Evolutionary conservation across 1,140 invertebrate species (phyloP), one percentile per base, ranked within the genome.

Genomic region (Parasteatoda tepidariorum): DNA sequence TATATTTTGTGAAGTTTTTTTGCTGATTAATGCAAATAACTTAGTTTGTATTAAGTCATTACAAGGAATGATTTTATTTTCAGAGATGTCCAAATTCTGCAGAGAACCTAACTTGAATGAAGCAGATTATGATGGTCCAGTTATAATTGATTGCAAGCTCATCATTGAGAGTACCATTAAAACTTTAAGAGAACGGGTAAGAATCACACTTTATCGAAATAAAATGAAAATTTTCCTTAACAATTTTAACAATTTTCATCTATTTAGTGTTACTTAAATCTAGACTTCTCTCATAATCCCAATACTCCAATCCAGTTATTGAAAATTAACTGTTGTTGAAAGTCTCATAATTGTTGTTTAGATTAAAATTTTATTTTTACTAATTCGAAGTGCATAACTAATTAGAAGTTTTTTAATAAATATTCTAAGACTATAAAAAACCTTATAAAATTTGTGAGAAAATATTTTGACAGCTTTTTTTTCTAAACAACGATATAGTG

Each of bases 61-160:
- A n/a, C n/a, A n/a, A n/a, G n/a, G n/a, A n/a, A n/a, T n/a, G n/a
- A n/a, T 28, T 61, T 3, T 70, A 26, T 24, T 28, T 30, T 18
- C 24, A 62, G 73, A 61, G 9, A 34, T 75, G 1, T 28, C 26
- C 11, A 55, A 62, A 54, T 48, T 38, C 26, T 64, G 59, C 9
- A 66, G 34, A 26, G 76, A 79, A 38, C 76, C 76, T 11, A 41
- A 79, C 68, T 67, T 57, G 6, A 64, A 55, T 38, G 41, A 59
- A 41, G 76, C 76, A 13, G 26, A 34, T 57, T 79, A 68, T 68
- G 62, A 34, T 13, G 76, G 64, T 22, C n/a, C 30, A 9, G 3
- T 68, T 2, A 57, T 68, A 26, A 30, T 48, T 55, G 3, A 38
- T 38, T 30, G 6, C 64, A 79, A 68, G 68, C 0, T 5, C 13